phyloP scores from a whole-genome alignment of 2,113 vertebrate species.

The Brienomyrus brachyistius region DNA sequence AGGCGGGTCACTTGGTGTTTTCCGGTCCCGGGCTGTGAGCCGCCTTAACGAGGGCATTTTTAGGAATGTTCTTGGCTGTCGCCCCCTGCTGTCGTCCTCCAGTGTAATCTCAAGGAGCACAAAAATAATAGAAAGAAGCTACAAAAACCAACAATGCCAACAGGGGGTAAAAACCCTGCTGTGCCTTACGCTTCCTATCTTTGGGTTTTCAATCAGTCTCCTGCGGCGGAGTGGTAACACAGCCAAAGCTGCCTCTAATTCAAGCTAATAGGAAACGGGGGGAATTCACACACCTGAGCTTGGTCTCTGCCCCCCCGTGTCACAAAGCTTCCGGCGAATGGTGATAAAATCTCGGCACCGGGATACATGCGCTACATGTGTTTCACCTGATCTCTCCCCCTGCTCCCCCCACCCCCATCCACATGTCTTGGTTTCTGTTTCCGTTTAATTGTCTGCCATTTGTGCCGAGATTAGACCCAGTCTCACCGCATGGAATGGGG shows the following conservation, averaged over 20 bases:
- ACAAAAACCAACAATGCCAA: conserved; percentile 33
- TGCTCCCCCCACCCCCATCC: neutral
- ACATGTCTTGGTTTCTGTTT: neutral
- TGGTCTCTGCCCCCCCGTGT: conserved; percentile 51
- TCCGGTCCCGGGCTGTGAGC: neutral
- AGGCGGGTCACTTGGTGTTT: neutral
- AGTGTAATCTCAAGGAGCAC: conserved; percentile 6
- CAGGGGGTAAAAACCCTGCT: conserved; percentile 33
- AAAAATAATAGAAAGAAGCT: conserved; percentile 21
- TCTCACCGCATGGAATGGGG: neutral
- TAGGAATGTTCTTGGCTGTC: neutral
- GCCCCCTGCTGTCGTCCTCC: neutral
- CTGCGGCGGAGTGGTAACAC: conserved; percentile 53
- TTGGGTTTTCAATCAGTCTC: conserved; percentile 54
- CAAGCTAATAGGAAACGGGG: conserved; percentile 63
- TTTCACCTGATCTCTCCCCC: neutral
- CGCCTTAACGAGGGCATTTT: neutral
- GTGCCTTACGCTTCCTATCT: conserved; percentile 40
- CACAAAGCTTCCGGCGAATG: conserved; percentile 54
- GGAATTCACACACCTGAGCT: conserved; percentile 61
- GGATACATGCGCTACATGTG: neutral
- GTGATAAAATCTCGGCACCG: conserved; percentile 52
- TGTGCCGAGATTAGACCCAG: neutral
- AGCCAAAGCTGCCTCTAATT: conserved; percentile 57
- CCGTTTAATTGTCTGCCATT: neutral